Conservation (phyloP, 2,888 invertebrate species). For the Pheosia tremula region DNA sequence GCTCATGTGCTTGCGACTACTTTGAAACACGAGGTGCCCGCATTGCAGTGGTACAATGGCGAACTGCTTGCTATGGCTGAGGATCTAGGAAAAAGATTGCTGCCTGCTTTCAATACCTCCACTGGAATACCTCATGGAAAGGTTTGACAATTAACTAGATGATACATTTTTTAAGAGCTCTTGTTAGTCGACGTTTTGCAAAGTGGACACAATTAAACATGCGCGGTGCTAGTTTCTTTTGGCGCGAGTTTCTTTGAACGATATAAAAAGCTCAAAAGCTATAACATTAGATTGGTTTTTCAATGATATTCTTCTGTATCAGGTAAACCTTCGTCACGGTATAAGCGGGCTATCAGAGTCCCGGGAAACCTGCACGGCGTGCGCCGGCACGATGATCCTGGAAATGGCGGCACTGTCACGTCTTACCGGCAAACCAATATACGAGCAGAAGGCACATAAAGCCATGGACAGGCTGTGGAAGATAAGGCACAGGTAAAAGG, state of each 20-base stretch:
- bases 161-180: too few relatives aligned
- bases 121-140: conserved; percentile 99
- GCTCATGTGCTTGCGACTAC: conserved; percentile 95
- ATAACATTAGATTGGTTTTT: neutral
- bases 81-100: conserved; percentile 94
- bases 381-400: conserved; percentile 98
- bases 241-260: neutral
- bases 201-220: too few relatives aligned
- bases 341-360: conserved; percentile 91
- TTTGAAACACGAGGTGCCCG: conserved; percentile 89
- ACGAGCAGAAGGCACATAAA: conserved; percentile 96
- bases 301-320: conserved; percentile 8
- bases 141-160: conserved; percentile 77
- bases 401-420: conserved; percentile 98
- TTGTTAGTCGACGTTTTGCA: too few relatives aligned
- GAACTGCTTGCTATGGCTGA: conserved; percentile 95
- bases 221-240: too few relatives aligned
- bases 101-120: conserved; percentile 99
- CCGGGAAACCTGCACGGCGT: conserved; percentile 98
- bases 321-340: conserved; percentile 93
- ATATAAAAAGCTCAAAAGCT: neutral
- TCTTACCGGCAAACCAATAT: conserved; percentile 95
- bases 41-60: conserved; percentile 93
- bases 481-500: conserved; percentile 88
- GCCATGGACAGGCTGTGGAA: conserved; percentile 99